Conservation (phyloP, 1,140 invertebrate genomes). For the Drosophila lacteicornis region DNA sequence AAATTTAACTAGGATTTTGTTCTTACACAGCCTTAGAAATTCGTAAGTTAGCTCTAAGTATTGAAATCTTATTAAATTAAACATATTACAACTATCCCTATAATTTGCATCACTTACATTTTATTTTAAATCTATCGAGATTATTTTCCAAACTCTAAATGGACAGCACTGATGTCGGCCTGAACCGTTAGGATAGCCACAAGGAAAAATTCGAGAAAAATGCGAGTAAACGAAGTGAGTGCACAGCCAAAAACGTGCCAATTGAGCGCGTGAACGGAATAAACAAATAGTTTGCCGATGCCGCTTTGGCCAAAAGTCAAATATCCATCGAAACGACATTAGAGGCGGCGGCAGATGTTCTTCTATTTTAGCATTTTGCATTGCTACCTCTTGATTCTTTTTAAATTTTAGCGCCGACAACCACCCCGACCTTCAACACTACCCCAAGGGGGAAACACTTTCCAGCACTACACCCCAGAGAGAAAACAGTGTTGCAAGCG, state of each 20-base stretch:
- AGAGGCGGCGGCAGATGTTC: constrained; percentile 39
- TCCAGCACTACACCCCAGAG: constrained; percentile 8
- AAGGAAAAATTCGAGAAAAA: constrained; percentile 43
- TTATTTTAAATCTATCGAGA: neutral
- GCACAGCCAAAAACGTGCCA: constrained; percentile 65
- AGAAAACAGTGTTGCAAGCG: constrained; percentile 40
- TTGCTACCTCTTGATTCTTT: constrained; percentile 4
- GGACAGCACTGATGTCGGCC: neutral
- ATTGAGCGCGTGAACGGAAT: constrained; percentile 71
- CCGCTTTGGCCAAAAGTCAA: constrained; percentile 40
- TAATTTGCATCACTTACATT: neutral
- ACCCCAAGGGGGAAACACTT: neutral
- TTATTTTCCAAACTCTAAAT: neutral
- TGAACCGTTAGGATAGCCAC: constrained; percentile 33
- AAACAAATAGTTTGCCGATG: constrained; percentile 38
- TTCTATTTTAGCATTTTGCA: constrained; percentile 1
- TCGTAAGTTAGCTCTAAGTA: neutral
- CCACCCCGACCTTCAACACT: constrained; percentile 28
- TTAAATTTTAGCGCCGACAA: constrained; percentile 29
- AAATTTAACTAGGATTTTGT: neutral
- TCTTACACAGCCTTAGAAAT: too few species aligned
- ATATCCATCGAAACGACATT: constrained; percentile 74
- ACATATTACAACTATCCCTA: neutral
- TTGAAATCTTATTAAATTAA: neutral
- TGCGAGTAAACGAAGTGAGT: constrained; percentile 50